Conservation (phyloP, 2,888 invertebrate species). For the Cheilosia grossa region DNA sequence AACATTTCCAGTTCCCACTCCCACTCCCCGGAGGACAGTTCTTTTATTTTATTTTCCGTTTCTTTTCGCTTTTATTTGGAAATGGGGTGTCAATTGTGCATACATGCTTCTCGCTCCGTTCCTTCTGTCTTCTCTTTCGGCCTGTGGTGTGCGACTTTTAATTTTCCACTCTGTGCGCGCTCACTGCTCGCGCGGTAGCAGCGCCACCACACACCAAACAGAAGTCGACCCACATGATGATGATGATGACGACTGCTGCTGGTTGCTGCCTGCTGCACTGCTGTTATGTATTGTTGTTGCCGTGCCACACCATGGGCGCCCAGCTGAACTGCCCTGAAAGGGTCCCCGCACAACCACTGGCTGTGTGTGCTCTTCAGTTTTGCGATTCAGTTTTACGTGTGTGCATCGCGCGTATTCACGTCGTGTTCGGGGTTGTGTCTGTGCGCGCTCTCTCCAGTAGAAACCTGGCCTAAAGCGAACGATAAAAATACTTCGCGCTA, state of each 20-base stretch:
- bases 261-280: neutral
- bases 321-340: constrained; percentile 51
- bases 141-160: constrained; percentile 16
- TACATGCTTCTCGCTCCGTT: constrained; percentile 8
- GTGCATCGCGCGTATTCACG: constrained; percentile 76
- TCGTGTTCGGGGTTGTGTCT: constrained; percentile 58
- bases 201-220: constrained; percentile 59
- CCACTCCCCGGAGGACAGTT: neutral
- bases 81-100: constrained; percentile 35
- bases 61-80: constrained; percentile 30
- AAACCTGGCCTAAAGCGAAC: constrained; percentile 45
- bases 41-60: neutral
- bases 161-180: constrained; percentile 69
- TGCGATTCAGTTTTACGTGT: constrained; percentile 77
- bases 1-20: constrained; percentile 35
- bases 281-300: constrained; percentile 37
- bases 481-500: constrained; percentile 19
- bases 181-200: constrained; percentile 72
- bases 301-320: constrained; percentile 63
- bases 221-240: constrained; percentile 54
- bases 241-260: constrained; percentile 43
- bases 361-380: constrained; percentile 74
- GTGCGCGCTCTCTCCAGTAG: constrained; percentile 54
- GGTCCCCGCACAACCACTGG: constrained; percentile 72
- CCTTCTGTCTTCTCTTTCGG: constrained; percentile 7